Base-by-base conservation (phyloP, 2,797 vertebrate genomes). In the Mus spretus region DNA sequence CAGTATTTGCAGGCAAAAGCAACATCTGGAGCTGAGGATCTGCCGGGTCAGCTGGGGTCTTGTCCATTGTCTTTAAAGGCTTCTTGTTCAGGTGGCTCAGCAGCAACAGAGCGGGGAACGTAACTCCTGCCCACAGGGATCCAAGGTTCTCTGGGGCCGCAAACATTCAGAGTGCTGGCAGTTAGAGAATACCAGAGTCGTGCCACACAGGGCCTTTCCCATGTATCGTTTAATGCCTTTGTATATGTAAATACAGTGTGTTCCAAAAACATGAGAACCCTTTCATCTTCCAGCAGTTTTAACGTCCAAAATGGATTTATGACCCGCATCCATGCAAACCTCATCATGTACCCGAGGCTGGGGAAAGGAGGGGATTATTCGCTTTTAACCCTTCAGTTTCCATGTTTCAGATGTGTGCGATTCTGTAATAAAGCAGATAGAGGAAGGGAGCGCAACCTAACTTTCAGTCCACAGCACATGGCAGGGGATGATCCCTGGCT, bases 261-360 rank as follows among this genome's bases (percentile, higher is more conserved):
- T 87, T 95, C 80, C 63, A 61, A 92, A 84, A 88, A 72, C 88
- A 34, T 47, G 63, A 72, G 87, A 85, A 81, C 40, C 34, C 19
- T 7, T 74, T 80, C 74, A 77, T 59, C 24, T 81, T 90, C 37
- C 63, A 72, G n/a, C 10, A 50, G 6, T 37, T 70, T 85, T 89
- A 79, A 70, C 53, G 87, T 94, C 92, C 72, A 31, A 81, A 53
- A 26, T 77, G 44, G 74, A 77, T 72, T 89, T 79, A 26, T 70
- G 78, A 95, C 50, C 40, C 28, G 0, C 5, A 9, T 34, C 34
- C 63, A 28, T 40, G 3, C 19, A 61, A 50, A 70, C 47, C 24
- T 59, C 53, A 84, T 84, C 70, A 20, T 53, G 1, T n/a, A 14
- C 37, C 1, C 1, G n/a, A 0, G 12, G 6, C 17, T 79, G 22